Evolutionary conservation across 2,113 vertebrate genomes (phyloP), one percentile per base, ranked within the genome.

Genomic region (Gavia stellata): DNA sequence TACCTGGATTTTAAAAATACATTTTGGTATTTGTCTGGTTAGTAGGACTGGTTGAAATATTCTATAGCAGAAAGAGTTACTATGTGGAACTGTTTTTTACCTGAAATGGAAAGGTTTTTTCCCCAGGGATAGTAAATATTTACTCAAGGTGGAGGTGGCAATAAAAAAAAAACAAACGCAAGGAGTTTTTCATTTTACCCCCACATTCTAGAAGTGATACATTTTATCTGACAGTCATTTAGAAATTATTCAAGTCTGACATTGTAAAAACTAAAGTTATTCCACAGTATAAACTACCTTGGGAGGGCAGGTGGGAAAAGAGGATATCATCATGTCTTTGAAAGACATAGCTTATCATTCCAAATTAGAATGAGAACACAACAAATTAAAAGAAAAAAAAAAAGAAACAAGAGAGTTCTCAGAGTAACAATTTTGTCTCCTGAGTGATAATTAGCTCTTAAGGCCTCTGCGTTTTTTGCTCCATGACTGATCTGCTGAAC

Each of bases 381-480:
- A 59, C 12, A 85, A 61, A 29, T 31, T 20, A 12, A 67, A 56
- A 45, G 55, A 45, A 71, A 36, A 28, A 58, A 6, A 20, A 50
- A 53, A 44, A 33, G 16, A 34, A 3, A n/a, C n/a, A n/a, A 53
- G 12, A 25, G 7, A 16, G 14, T 66, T 89, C 49, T 63, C 36
- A 42, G 31, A 55, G 29, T 42, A 87, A 85, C 2, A 14, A 49
- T 62, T 90, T 90, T 66, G 7, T 20, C 59, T 87, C 38, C 58
- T 62, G 55, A 73, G 49, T 82, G 50, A 80, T 62, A 80, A 94
- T 94, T 89, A 85, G 47, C 72, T 94, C 89, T 84, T 82, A 95
- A 84, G 63, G 81, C 58, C 33, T 72, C 63, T 71, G 67, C 14
- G 2, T 61, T 90, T 92, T 92, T 87, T 88, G n/a, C 67, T 88